Evolutionary conservation across 2,888 invertebrate genomes (phyloP).

Genomic region (Ariolimax columbianus): DNA sequence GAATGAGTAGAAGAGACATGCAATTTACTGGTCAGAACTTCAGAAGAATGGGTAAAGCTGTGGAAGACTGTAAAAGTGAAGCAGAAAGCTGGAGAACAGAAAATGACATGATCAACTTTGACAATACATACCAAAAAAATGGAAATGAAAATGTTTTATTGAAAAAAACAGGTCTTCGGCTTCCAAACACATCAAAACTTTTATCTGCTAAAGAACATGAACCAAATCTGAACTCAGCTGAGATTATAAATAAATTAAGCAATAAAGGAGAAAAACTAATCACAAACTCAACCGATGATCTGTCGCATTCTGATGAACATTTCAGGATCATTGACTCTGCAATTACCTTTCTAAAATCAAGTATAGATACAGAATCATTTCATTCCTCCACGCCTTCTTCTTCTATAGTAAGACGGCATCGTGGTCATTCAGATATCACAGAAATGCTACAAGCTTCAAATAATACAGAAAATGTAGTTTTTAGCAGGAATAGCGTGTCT

Average conservation of each 20-base stretch:
- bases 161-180: conserved; percentile 43
- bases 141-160: conserved; percentile 43
- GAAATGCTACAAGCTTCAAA: conserved; percentile 47
- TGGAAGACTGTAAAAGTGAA: conserved; percentile 33
- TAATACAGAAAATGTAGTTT: conserved; percentile 64
- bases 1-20: conserved; percentile 38
- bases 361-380: not conserved
- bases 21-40: not conserved
- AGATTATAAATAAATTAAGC: conserved; percentile 59
- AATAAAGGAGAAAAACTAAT: conserved; percentile 62
- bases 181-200: conserved; percentile 46
- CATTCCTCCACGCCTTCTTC: not conserved
- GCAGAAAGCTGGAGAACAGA: conserved; percentile 52
- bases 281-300: conserved; percentile 60
- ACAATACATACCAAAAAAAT: conserved; percentile 57
- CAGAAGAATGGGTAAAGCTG: conserved; percentile 15
- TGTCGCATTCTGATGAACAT: conserved; percentile 63
- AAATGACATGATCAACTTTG: conserved; percentile 59
- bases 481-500: conserved; percentile 38
- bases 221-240: conserved; percentile 24
- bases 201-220: conserved; percentile 33
- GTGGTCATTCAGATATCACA: conserved; percentile 48
- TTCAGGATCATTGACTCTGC: conserved; percentile 63
- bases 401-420: conserved; percentile 21
- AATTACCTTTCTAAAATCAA: not conserved